Evolutionary conservation across 1,140 invertebrate genomes (phyloP).

Genomic region (Cherax quadricarinatus): DNA sequence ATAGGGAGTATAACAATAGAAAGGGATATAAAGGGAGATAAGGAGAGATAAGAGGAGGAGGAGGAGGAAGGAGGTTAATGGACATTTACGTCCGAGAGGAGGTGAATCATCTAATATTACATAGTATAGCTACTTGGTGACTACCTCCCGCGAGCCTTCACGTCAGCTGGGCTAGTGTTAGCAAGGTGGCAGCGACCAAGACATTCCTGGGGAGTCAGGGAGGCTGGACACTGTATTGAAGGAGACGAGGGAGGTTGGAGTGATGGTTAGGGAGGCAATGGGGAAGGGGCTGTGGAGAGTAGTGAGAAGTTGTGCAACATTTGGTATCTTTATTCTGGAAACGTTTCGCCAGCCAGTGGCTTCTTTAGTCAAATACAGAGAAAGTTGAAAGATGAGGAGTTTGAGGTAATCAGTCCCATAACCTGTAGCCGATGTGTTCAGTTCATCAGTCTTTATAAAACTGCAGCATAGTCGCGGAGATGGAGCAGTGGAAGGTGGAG

Average conservation of each 20-base stretch:
- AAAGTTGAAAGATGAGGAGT: too few species aligned
- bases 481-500: too few species aligned
- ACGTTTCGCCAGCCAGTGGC: too few species aligned
- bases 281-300: neutral
- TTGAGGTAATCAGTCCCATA: too few species aligned
- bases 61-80: neutral
- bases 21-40: neutral
- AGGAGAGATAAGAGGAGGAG: constrained; percentile 2
- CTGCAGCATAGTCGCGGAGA: too few species aligned
- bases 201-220: neutral
- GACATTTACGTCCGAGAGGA: neutral
- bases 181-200: neutral
- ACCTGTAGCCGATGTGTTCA: too few species aligned
- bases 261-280: too few species aligned
- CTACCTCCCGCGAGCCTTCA: neutral
- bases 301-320: neutral
- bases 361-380: too few species aligned
- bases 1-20: too few species aligned
- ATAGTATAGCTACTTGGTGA: constrained; percentile 28
- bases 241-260: neutral
- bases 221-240: neutral
- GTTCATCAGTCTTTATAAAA: too few species aligned
- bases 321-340: too few species aligned
- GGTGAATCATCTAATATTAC: constrained; percentile 27
- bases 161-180: neutral